phyloP scores from a whole-genome alignment of 2,113 vertebrate genomes.

The Platycercus adscitus region DNA sequence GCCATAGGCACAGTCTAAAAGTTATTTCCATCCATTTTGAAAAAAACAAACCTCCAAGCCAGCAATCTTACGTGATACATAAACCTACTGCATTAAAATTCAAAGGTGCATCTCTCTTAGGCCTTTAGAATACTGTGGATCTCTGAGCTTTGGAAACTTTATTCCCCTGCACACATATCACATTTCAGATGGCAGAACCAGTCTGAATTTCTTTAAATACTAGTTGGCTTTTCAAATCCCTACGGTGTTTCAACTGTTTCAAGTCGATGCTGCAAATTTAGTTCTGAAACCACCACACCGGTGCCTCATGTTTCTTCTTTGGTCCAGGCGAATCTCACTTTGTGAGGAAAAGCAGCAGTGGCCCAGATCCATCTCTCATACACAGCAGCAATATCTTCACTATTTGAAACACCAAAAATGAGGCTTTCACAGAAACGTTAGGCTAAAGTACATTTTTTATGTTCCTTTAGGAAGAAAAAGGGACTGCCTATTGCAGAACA shows the following conservation, averaged over 20 bases:
- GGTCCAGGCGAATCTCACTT: not conserved
- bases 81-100: constrained; percentile 37
- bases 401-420: not conserved
- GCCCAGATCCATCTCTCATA: not conserved
- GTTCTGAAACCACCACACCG: not conserved
- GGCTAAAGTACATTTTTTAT: not conserved
- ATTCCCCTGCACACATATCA: not conserved
- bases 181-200: not conserved
- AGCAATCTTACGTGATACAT: constrained; percentile 7
- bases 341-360: not conserved
- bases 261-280: not conserved
- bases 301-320: not conserved
- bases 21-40: constrained; percentile 28
- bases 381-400: not conserved
- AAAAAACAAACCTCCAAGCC: constrained; percentile 28
- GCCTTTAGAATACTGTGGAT: not conserved
- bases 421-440: not conserved
- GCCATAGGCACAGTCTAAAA: constrained; percentile 44
- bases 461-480: not conserved
- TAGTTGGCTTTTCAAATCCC: not conserved
- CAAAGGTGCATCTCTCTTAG: not conserved
- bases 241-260: not conserved
- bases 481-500: not conserved
- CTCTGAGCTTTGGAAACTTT: not conserved
- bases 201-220: not conserved